Evolutionary conservation across 2,113 vertebrate species (phyloP).

Genomic region (Ctenodactylus gundi): DNA sequence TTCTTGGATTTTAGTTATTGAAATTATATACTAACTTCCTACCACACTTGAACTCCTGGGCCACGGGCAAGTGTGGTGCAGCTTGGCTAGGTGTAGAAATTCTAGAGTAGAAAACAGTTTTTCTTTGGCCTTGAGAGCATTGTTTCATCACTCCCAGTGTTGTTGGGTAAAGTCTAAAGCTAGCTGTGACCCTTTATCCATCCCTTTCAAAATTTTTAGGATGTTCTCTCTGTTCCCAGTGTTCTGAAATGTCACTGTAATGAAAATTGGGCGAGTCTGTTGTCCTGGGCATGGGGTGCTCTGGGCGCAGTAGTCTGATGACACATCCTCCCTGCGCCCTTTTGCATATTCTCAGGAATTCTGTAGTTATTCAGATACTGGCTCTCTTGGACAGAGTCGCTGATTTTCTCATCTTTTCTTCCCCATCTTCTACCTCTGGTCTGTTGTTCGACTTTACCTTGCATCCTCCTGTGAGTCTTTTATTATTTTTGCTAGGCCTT

Average conservation of each 20-base stretch:
- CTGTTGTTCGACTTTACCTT: neutral
- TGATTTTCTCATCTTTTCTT: neutral
- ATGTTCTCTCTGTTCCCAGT: neutral
- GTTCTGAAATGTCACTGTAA: neutral
- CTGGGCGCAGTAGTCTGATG: accelerated
- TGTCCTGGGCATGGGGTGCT: neutral
- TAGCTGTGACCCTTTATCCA: neutral
- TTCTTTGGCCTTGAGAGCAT: neutral
- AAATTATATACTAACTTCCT: neutral
- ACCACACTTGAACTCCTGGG: neutral
- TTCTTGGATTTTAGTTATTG: neutral
- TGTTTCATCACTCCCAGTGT: neutral
- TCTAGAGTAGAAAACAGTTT: neutral
- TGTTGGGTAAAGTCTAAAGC: neutral
- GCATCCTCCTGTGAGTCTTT: neutral
- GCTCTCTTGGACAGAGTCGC: neutral
- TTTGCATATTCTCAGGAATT: neutral
- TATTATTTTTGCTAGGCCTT: neutral
- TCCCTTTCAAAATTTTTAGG: neutral
- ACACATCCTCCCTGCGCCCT: neutral
- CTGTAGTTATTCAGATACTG: neutral
- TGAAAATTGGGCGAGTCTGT: neutral
- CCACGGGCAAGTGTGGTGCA: too few relatives aligned
- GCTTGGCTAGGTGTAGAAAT: neutral
- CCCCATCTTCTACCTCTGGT: neutral